Base-by-base conservation (phyloP, 92 coral and sea anemone species). In the Nematostella vectensis region DNA sequence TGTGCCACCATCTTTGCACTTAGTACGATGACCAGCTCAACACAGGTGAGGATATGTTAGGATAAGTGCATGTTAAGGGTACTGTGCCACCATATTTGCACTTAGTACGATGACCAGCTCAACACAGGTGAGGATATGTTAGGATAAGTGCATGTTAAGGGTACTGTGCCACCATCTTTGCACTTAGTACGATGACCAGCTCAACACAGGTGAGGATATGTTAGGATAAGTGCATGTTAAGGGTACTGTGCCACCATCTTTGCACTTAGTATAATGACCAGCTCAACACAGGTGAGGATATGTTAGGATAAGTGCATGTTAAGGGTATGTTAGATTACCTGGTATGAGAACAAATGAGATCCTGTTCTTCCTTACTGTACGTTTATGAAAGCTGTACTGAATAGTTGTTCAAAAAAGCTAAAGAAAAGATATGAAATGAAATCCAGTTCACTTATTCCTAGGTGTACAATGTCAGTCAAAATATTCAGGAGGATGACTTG, bases 1-100 rank as follows among this genome's bases (percentile, higher is more conserved):
- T 91, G 98, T 82, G 98, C 98, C 13, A 91, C 98, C 13, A 88
- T 91, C 71, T 91, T 91, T 81, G 98, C 98, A 19, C 76, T 91
- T 27, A 91, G 98, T 38, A 91, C 98, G 25, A 91, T 91, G 98
- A 81, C 95, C 9, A 81, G 98, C 55, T 91, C 98, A 24, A 75
- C 83, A 10, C 98, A 91, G 95, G 98, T 91, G 57, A 53, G 51
- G n/a, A n/a, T n/a, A n/a, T n/a, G n/a, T n/a, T n/a, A n/a, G n/a
- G n/a, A n/a, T n/a, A n/a, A n/a, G n/a, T n/a, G n/a, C n/a, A n/a
- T n/a, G n/a, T n/a, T n/a, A n/a, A n/a, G n/a, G n/a, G n/a, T 20
- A 91, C 77, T 91, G 98, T 82, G 98, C 98, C 13, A 91, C 98
- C 13, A 88, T 91, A 67, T 91, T 91, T 81, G 98, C 98, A 19